Evolutionary conservation across 2,113 vertebrate genomes (phyloP), one percentile per base, ranked within the genome.

Genomic region (Centropus unirufus): DNA sequence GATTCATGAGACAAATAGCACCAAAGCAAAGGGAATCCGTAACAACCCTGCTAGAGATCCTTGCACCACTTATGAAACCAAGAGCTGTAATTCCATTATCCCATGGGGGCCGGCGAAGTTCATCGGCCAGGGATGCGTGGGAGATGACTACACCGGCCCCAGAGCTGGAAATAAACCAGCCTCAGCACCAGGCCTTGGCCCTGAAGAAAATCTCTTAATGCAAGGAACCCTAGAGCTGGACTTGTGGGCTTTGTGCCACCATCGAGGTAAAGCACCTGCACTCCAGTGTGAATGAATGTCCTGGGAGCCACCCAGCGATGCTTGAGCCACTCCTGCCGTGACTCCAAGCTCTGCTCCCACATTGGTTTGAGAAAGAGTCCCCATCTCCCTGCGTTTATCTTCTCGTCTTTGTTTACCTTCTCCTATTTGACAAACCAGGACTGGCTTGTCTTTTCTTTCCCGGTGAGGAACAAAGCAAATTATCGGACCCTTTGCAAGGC

Each of bases 1-100:
- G 95, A 96, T 92, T 87, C 93, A 93, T 87, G 90, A 87, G 88
- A 82, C 89, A 84, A 89, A 69, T 42, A 84, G 3, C 77, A 68
- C 49, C 83, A 78, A 66, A 89, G 94, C 67, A 78, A 74, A 81
- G 84, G 79, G 67, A 92, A 86, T 70, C 83, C 62, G 1, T 44
- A 75, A 39, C 73, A 83, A 87, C 83, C 80, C 81, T 49, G 67
- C 79, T 9, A 12, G 77, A 52, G 92, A 73, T 0, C 1, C 79
- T 55, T 0, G 17, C 29, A 9, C 69, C 3, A 3, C 5, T 54
- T n/a, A 3, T 4, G 58, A 42, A 94, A 40, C 36, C 58, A 8
- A 63, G 42, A 0, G 10, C 15, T 30, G 0, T 12, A 5, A 55
- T 61, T 36, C 29, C 13, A 4, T 49, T 63, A 51, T 30, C 5